Evolutionary conservation across 2,113 vertebrate species (phyloP).

Genomic region (Xerus inauris): DNA sequence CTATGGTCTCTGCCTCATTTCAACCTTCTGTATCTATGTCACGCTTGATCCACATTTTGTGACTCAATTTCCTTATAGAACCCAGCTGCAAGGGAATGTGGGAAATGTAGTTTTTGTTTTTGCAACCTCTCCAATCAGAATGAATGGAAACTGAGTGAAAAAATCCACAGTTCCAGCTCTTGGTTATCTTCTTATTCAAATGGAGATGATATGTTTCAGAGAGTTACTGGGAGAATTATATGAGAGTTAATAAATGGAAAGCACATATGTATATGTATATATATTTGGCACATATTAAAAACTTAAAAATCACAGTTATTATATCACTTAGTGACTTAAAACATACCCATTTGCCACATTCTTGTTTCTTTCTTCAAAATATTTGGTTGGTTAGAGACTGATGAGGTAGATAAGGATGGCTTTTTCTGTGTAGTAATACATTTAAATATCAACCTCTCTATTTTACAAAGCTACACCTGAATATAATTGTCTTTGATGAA

Average conservation of each 20-base stretch:
- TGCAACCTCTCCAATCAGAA: neutral
- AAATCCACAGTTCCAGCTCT: neutral
- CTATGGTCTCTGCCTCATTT: neutral
- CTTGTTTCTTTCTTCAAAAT: neutral
- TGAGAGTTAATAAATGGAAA: neutral
- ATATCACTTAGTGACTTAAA: neutral
- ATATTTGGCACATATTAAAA: neutral
- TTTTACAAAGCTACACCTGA: neutral
- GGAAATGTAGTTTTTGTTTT: conserved; percentile 19
- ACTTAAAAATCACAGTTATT: neutral
- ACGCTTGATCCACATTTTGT: neutral
- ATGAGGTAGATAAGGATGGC: neutral
- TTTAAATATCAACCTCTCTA: neutral
- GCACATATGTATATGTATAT: neutral
- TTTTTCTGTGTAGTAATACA: neutral
- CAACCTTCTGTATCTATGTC: neutral
- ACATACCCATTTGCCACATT: neutral
- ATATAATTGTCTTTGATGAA: neutral
- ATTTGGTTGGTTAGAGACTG: neutral
- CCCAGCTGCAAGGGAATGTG: neutral
- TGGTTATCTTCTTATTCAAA: neutral
- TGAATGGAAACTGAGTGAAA: neutral
- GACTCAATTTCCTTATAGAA: neutral
- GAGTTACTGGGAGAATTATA: neutral
- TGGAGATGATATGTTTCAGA: neutral